Base-by-base conservation (phyloP, 2,888 invertebrate species). In the Acrobasis repandana region DNA sequence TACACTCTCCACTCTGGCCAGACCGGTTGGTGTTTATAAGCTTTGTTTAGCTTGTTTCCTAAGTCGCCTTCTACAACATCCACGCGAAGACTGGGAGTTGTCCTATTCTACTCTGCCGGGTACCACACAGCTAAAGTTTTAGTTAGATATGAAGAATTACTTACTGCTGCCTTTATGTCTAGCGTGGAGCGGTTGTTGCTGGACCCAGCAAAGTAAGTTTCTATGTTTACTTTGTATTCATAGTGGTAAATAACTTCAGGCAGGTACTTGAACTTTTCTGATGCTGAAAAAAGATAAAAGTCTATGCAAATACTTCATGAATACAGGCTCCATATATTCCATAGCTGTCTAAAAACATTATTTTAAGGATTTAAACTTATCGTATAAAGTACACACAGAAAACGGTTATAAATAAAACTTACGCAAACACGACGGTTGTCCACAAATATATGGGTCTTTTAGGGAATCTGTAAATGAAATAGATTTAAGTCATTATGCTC, bases 131-230 rank as follows among this genome's bases (percentile, higher is more conserved):
- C 28, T 28, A 0, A 28, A 28, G 28, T 28, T 28, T 28, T 28
- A 28, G 28, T 28, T 4, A 20, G 20, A 20, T 36, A 36, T 1
- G 6, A 54, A 38, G 11, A 15, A 20, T 11, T 43, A 80, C 85
- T 82, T 68, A 94, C 93, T 62, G 88, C 82, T 51, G 95, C 93
- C 67, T 93, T 93, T 14, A 96, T 83, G 74, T 93, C 93, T 46
- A 97, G 81, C 18, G 94, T 94, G 0, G 96, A 96, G 51, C 94
- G 94, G 70, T 96, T 96, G 71, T 94, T 94, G 68, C 95, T 95
- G 2, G 95, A 95, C 0, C 95, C 95, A 62, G 93, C 90, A 71
- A 96, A 96, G 73, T 95, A 93, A 0, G 95, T 95, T 63, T 93
- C 94, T n/a, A 96, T 93, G 71, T 95, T 94, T 9, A 96, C 94